A percentile compares a stretch with the other conserved stretches of the same genome.
phyloP scores from a whole-genome alignment of 2,113 vertebrate genomes.

The Catharus bicknelli region DNA sequence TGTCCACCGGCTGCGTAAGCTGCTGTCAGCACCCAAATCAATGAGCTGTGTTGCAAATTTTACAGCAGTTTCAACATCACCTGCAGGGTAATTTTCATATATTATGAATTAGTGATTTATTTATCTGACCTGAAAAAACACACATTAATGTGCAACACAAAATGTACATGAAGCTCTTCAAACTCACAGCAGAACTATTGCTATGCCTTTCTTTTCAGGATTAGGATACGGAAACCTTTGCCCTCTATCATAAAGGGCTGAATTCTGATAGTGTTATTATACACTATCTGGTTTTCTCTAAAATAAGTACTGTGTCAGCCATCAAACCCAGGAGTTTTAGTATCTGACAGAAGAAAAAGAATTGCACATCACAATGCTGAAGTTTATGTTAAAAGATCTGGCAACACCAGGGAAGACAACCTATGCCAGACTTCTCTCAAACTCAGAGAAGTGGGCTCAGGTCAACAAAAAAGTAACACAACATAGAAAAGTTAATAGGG shows the following conservation, averaged over 20 bases:
- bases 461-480: not conserved
- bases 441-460: not conserved
- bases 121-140: not conserved
- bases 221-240: not conserved
- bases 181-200: not conserved
- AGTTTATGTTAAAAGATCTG: not conserved
- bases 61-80: slow-evolving; percentile 88
- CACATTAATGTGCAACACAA: not conserved
- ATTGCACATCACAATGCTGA: not conserved
- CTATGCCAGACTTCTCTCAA: not conserved
- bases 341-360: not conserved
- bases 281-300: not conserved
- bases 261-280: not conserved
- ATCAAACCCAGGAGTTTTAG: not conserved
- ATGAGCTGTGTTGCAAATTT: slow-evolving; percentile 88
- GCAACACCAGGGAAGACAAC: not conserved
- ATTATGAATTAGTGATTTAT: not conserved
- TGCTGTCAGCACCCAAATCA: slow-evolving; percentile 86
- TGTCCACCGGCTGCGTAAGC: slow-evolving; percentile 94
- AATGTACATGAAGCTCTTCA: not conserved
- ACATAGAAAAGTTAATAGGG: not conserved
- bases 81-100: slow-evolving; percentile 69
- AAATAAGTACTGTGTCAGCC: not conserved
- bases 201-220: not conserved
- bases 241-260: not conserved